Evolutionary conservation across 2,888 invertebrate species (phyloP).

Genomic region (Pollenia griseotomentosa): DNA sequence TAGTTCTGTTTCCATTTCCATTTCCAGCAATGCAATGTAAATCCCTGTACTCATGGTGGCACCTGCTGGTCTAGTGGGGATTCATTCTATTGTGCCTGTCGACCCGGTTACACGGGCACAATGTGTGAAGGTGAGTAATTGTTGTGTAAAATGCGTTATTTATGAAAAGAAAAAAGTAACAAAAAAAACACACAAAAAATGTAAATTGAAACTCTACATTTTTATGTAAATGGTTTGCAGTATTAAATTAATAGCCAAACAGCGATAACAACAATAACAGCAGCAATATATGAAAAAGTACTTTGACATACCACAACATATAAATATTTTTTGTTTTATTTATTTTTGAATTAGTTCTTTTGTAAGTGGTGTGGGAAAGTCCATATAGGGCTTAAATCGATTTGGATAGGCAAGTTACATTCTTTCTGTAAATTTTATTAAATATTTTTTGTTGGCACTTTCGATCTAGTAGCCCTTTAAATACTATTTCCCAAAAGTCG

Average conservation of each 20-base stretch:
- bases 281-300: not conserved
- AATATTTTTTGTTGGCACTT: too few relatives aligned
- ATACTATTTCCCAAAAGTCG: too few relatives aligned
- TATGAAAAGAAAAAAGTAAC: constrained; percentile 10
- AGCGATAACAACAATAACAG: constrained; percentile 19
- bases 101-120: constrained; percentile 91
- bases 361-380: too few relatives aligned
- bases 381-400: not conserved
- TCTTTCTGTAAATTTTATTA: too few relatives aligned
- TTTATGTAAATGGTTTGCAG: not conserved
- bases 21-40: constrained; percentile 88
- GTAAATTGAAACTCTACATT: constrained; percentile 15
- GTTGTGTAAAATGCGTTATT: constrained; percentile 8
- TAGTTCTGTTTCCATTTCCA: constrained; percentile 40
- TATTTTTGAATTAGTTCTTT: not conserved
- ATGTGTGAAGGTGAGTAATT: constrained; percentile 89
- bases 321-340: constrained; percentile 1
- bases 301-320: constrained; percentile 29
- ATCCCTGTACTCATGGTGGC: constrained; percentile 90
- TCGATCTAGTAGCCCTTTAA: too few relatives aligned
- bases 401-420: not conserved
- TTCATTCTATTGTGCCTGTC: constrained; percentile 92
- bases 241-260: constrained; percentile 15
- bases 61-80: constrained; percentile 91
- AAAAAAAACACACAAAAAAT: not conserved